Base-by-base conservation (phyloP, 2,797 vertebrate genomes). In the Streptopelia turtur region DNA sequence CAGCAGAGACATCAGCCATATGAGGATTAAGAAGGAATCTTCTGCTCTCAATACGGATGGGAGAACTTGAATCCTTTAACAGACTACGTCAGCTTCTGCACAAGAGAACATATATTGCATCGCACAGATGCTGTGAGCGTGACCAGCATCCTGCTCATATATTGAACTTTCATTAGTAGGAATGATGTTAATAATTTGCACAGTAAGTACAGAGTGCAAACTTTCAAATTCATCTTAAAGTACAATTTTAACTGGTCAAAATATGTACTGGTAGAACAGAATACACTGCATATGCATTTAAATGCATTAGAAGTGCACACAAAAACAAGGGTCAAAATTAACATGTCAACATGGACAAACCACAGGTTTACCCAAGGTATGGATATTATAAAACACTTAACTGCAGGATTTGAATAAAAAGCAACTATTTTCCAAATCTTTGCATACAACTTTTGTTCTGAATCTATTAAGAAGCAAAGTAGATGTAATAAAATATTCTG, bases 1-100 rank as follows among this genome's bases (percentile, higher is more conserved):
- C 57, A 95, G 90, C 96, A 97, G 95, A 97, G 95, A 94, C 91
- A 96, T 57, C 91, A 92, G 95, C 87, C 90, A 79, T 79, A 87
- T 11, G 81, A 95, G 89, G 94, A 97, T 97, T 96, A 95, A 93
- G 90, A 91, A 94, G 80, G 63, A 91, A 96, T 90, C 57, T 56
- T 69, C 79, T 88, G 72, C 71, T 95, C 83, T 79, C 53, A 88
- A 9, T 78, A 93, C 33, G 37, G 80, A 85, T 30, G 50, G 4
- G 13, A 84, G 71, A 95, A 55, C 66, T 80, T 75, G 68, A 88
- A 95, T 60, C 53, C 27, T 47, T 63, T 57, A 72, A 86, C 6
- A 77, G 31, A 68, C 33, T 75, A 79, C 82, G 89, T 59, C 57
- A 82, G 68, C 56, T 75, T 79, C 82, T 39, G 50, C 80, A 65